A percentile compares a stretch with the other conserved stretches of the same genome.
Evolutionary conservation across 37 sponge, comb jelly and placozoan genomes (phyloP).

Genomic region (Spongia lamella): DNA sequence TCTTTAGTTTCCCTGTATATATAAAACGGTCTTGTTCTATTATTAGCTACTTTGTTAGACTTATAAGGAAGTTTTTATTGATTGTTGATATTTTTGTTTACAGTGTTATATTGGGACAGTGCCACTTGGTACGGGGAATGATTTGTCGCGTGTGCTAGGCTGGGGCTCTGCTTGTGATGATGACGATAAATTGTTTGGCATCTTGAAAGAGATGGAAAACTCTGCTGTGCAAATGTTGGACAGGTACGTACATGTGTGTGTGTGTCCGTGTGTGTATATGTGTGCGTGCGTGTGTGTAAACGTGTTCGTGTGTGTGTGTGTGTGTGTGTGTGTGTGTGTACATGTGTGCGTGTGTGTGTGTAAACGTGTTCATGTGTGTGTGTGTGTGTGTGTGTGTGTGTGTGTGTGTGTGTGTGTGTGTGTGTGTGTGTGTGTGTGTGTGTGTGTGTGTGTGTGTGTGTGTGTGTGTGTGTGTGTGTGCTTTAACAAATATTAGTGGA

Average conservation of each 20-base stretch:
- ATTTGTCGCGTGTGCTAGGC: slow-evolving; percentile 91
- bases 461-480: background rate
- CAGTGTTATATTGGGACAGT: slow-evolving; percentile 88
- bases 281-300: no score
- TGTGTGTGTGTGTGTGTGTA: background rate
- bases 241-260: slow-evolving; percentile 15
- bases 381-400: no score
- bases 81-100: no score
- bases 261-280: background rate
- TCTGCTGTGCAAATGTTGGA: slow-evolving; percentile 77
- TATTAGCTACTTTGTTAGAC: no score
- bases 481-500: no score
- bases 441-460: slow-evolving; percentile 6
- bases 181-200: slow-evolving; percentile 72
- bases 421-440: background rate
- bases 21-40: no score
- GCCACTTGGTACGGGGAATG: slow-evolving; percentile 96
- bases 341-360: background rate
- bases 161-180: slow-evolving; percentile 91
- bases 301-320: background rate
- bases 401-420: no score
- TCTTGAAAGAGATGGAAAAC: slow-evolving; percentile 78
- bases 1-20: no score
- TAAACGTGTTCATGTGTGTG: background rate
- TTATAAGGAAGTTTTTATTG: no score